phyloP scores from a whole-genome alignment of 2,797 vertebrate genomes.

The Diceros bicornis region DNA sequence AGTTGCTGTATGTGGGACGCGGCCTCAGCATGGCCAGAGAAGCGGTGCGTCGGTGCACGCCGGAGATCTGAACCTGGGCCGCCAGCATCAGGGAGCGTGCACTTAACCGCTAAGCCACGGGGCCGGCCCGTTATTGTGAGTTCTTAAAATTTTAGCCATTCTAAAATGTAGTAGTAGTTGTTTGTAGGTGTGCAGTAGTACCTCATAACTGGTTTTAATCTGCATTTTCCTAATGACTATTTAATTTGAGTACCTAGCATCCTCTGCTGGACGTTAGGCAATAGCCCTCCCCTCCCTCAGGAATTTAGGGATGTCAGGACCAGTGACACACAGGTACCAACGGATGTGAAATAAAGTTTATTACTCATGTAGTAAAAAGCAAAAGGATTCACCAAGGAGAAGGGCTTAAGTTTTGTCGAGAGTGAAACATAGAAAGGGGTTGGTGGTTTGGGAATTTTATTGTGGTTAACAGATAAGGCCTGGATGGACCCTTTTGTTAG shows the following conservation, averaged over 20 bases:
- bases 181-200: background rate
- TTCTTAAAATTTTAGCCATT: slow-evolving; percentile 15
- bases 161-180: background rate
- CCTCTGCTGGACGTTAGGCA: background rate
- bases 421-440: background rate
- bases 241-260: background rate
- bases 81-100: too few relatives aligned
- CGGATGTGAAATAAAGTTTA: background rate
- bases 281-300: background rate
- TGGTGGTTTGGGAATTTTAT: background rate
- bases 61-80: too few relatives aligned
- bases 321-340: background rate
- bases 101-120: too few relatives aligned
- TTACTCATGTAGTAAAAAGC: background rate
- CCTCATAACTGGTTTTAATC: background rate
- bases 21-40: too few relatives aligned
- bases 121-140: background rate
- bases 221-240: background rate
- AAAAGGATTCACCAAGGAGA: background rate
- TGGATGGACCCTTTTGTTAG: background rate
- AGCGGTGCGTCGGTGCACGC: too few relatives aligned
- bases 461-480: background rate
- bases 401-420: background rate
- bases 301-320: background rate
- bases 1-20: too few relatives aligned